These are phyloP conservation scores for Albula glossodonta DNA, from an alignment of 2,113 vertebrate species.

Conservation along the genomic window DNA sequence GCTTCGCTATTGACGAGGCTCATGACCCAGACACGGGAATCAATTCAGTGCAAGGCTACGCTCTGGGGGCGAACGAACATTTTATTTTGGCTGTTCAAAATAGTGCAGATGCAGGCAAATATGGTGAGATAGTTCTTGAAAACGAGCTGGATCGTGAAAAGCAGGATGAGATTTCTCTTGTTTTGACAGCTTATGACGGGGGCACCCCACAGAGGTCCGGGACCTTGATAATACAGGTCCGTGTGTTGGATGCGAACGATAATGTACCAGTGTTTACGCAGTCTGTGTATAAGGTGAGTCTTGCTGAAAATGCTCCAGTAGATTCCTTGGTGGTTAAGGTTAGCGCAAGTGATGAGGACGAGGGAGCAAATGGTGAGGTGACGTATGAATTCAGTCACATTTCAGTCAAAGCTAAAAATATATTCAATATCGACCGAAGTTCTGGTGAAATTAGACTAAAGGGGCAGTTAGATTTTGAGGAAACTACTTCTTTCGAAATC, in stretches of 20 bases:
- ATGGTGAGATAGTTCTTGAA: conserved; percentile 58
- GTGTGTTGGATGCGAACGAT: conserved; percentile 49
- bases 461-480: conserved; percentile 71
- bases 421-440: conserved; percentile 63
- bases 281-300: conserved; percentile 45
- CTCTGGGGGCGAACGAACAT: conserved; percentile 55
- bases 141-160: conserved; percentile 61
- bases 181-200: conserved; percentile 59
- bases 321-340: conserved; percentile 56
- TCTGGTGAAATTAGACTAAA: conserved; percentile 64
- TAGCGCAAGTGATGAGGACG: conserved; percentile 73
- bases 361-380: conserved; percentile 70
- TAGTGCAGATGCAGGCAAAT: conserved; percentile 52
- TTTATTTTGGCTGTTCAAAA: conserved; percentile 56
- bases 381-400: conserved; percentile 68
- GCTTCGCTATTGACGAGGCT: conserved; percentile 67
- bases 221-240: conserved; percentile 39
- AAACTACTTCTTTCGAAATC: conserved; percentile 62
- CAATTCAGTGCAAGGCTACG: conserved; percentile 66
- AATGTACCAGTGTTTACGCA: conserved; percentile 52
- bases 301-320: conserved; percentile 50
- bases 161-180: conserved; percentile 36
- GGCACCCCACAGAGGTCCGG: conserved; percentile 61
- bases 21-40: conserved; percentile 67
- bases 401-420: conserved; percentile 53